Percentiles rank a stretch among this genome's conserved stretches.
Evolutionary conservation across 2,113 vertebrate species (phyloP).

Genomic region (Columba janthina): DNA sequence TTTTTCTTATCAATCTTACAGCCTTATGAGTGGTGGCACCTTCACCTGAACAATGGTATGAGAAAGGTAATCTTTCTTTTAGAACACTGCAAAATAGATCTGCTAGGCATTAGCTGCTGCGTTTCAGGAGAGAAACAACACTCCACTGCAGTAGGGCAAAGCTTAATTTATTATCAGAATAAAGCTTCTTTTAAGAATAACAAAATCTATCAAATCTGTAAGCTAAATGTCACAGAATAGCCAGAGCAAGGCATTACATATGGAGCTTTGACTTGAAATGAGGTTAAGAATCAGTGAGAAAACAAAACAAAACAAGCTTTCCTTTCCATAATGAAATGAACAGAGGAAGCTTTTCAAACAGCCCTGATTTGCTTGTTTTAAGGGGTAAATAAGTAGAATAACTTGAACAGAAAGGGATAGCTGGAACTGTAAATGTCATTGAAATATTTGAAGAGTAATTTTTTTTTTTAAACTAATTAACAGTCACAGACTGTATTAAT

Average conservation of each 20-base stretch:
- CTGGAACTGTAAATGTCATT: neutral
- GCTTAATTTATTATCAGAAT: neutral
- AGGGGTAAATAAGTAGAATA: neutral
- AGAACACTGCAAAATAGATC: neutral
- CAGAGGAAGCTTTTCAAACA: neutral
- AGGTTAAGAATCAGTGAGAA: neutral
- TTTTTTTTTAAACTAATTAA: neutral
- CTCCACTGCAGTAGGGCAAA: neutral
- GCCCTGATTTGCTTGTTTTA: neutral
- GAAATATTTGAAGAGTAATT: neutral
- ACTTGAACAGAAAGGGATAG: neutral
- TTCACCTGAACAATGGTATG: neutral
- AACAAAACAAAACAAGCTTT: neutral
- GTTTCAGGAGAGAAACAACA: neutral
- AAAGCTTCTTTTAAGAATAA: neutral
- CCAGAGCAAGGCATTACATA: neutral
- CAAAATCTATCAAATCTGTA: neutral
- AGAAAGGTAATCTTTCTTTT: neutral
- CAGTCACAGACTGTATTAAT: neutral
- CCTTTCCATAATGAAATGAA: neutral
- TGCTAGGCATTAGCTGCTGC: neutral
- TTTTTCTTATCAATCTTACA: neutral
- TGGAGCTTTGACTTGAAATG: neutral
- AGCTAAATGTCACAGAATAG: neutral
- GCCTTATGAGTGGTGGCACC: neutral